Conservation (phyloP, 2,797 vertebrate genomes). For the Garrulus glandarius region DNA sequence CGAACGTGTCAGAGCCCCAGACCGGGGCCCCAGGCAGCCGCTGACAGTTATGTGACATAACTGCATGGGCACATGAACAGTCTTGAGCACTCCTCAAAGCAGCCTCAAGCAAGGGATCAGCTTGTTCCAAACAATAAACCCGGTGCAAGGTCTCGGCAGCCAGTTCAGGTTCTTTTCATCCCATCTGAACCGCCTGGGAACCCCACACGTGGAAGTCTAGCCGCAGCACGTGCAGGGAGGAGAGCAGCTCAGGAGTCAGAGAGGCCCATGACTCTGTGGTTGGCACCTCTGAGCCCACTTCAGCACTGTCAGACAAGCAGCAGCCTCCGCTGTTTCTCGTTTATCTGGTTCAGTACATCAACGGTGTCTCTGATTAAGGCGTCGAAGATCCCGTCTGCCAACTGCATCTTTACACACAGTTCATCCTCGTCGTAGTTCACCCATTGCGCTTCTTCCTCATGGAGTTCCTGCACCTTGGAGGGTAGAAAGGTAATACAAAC, state of each 20-base stretch:
- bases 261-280: slow-evolving; percentile 42
- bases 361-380: slow-evolving; percentile 92
- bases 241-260: slow-evolving; percentile 29
- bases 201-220: neutral
- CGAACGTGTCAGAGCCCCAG: neutral
- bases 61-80: neutral
- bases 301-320: slow-evolving; percentile 77
- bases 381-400: slow-evolving; percentile 96
- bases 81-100: neutral
- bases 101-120: neutral
- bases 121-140: slow-evolving; percentile 4
- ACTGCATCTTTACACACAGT: slow-evolving; percentile 95
- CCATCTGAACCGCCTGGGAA: slow-evolving; percentile 30
- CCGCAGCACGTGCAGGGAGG: slow-evolving; percentile 14
- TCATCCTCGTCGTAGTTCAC: slow-evolving; percentile 98
- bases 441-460: slow-evolving; percentile 96
- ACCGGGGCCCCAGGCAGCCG: neutral
- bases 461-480: slow-evolving; percentile 92
- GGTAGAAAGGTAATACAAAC: neutral
- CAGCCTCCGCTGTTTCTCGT: slow-evolving; percentile 80
- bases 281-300: slow-evolving; percentile 47
- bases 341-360: slow-evolving; percentile 86
- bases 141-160: slow-evolving; percentile 7
- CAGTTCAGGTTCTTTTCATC: slow-evolving; percentile 28
- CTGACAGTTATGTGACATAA: neutral